Percentiles rank a stretch among this genome's conserved stretches.
Evolutionary conservation across 2,888 invertebrate species (phyloP).

Genomic region (Cheilosia impressa): DNA sequence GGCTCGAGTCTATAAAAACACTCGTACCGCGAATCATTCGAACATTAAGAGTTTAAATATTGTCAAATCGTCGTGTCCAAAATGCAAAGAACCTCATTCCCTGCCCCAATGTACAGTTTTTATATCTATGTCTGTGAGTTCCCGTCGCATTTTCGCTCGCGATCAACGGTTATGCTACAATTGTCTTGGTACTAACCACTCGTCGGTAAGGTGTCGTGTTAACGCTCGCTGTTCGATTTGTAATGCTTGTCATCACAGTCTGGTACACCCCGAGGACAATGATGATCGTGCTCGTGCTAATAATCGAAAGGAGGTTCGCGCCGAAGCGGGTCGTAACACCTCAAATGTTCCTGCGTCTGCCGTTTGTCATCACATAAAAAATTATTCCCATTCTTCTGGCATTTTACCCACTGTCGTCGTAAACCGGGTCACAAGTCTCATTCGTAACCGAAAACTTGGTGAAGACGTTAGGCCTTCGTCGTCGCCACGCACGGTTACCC

Average conservation of each 20-base stretch:
- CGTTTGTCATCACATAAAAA: background rate
- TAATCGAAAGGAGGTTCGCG: too few species aligned
- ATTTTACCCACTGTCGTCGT: too few species aligned
- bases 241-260: background rate
- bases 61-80: background rate
- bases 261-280: too few species aligned
- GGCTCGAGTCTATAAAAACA: too few species aligned
- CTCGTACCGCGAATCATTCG: too few species aligned
- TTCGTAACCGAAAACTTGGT: too few species aligned
- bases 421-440: too few species aligned
- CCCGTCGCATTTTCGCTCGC: background rate
- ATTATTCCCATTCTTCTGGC: background rate
- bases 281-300: too few species aligned
- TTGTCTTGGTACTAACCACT: slow-evolving; percentile 27
- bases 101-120: background rate
- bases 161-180: slow-evolving; percentile 16
- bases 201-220: slow-evolving; percentile 20
- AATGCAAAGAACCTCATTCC: background rate
- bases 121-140: background rate
- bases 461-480: too few species aligned
- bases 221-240: slow-evolving; percentile 8
- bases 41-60: too few species aligned
- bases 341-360: background rate
- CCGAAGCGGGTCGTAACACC: too few species aligned
- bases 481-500: background rate